phyloP scores from a whole-genome alignment of 1,140 invertebrate species.

The Sweltsa coloradensis region DNA sequence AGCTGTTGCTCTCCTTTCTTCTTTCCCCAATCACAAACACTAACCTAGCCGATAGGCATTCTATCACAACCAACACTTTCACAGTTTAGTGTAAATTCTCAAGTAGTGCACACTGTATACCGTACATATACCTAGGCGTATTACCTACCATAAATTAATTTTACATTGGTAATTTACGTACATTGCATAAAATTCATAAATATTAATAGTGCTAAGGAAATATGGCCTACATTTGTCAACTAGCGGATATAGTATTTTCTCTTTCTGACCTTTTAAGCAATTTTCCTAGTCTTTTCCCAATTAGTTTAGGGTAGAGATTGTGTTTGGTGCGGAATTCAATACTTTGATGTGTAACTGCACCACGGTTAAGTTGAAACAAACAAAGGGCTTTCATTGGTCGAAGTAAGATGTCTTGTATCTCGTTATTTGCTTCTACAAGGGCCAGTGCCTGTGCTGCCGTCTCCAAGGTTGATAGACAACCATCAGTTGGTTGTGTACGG shows the following conservation, averaged over 20 bases:
- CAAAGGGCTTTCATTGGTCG: constrained; percentile 72
- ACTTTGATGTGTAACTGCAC: constrained; percentile 84
- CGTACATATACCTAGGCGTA: too few species aligned
- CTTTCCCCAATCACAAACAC: too few species aligned
- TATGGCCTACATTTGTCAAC: not conserved
- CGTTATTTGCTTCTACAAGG: constrained; percentile 55
- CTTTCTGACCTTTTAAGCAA: constrained; percentile 21
- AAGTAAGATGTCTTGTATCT: constrained; percentile 53
- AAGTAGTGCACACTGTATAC: too few species aligned
- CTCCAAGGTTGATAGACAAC: constrained; percentile 83
- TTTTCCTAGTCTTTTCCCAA: constrained; percentile 63
- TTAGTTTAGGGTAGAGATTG: constrained; percentile 69
- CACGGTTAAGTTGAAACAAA: constrained; percentile 73
- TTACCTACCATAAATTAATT: too few species aligned
- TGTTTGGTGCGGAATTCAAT: constrained; percentile 81
- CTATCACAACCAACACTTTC: too few species aligned
- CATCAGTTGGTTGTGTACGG: constrained; percentile 82
- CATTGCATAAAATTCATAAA: too few species aligned
- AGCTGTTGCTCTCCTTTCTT: too few species aligned
- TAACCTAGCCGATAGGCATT: too few species aligned
- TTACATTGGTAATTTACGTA: too few species aligned
- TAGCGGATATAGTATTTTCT: not conserved
- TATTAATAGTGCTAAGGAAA: not conserved
- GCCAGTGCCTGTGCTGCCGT: constrained; percentile 72
- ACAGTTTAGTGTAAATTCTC: too few species aligned